Base-by-base conservation (phyloP, 2,888 invertebrate species). In the Cotesia congregata region DNA sequence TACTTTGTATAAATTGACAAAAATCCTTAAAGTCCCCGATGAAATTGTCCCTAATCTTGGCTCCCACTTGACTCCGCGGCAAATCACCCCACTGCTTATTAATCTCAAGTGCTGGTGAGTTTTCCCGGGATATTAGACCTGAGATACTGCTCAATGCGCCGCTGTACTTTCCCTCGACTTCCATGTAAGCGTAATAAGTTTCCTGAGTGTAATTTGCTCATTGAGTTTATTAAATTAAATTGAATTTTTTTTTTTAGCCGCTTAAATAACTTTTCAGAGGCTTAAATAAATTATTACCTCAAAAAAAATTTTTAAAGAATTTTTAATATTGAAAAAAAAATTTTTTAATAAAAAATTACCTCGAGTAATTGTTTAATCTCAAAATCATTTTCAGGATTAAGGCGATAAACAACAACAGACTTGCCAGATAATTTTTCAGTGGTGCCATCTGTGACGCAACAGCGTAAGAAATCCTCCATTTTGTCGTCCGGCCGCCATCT, bases 361-460 rank as follows among this genome's bases (percentile, higher is more conserved):
- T 95, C 95, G 39, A 91, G 90, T n/a, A 95, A 91, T 82, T 93
- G 94, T 85, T 92, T 93, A 77, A 90, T 86, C 76, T 94, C 94
- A 64, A 96, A 90, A 9, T 90, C 88, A 80, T 92, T 91, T 12
- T 90, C 88, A 77, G 92, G 92, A 80, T 90, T 92, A 15, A 92
- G 91, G 81, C 95, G 92, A 86, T 94, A 94, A 82, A 94, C 93
- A 59, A 93, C 93, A n/a, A 95, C 91, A 87, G 93, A 94, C 83
- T 90, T 91, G 3, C 94, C 95, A 75, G 90, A 90, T 30, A 94
- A 90, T 74, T 91, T 88, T 80, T 92, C 90, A 30, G 90, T 89
- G 30, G 90, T 88, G 20, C 93, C 94, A 86, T 93, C 92, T 0
- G 94, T 93, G 72, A 95, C 90, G 77, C 94, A 92, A 1, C 92